phyloP scores from a whole-genome alignment of 2,797 vertebrate species.

The Anguilla anguilla region DNA sequence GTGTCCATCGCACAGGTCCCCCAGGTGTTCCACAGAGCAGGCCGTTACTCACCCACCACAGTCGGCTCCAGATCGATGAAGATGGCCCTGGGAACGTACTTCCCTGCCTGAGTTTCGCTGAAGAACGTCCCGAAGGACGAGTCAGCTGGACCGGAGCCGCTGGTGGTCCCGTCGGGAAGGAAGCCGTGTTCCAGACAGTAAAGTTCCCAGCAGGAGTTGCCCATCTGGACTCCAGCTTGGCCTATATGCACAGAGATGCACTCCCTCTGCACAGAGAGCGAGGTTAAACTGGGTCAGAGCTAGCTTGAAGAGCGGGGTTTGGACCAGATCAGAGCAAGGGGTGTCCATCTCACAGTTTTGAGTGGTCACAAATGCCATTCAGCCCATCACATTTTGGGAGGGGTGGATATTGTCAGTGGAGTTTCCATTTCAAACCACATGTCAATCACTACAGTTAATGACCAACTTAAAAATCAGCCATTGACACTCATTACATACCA shows the following conservation, averaged over 20 bases:
- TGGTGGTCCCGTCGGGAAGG: background rate
- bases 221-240: slow-evolving; percentile 3
- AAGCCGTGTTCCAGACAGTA: background rate
- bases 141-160: background rate
- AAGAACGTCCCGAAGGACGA: background rate
- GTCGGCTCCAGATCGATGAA: slow-evolving; percentile 2
- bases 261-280: background rate
- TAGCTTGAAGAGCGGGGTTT: too few species aligned
- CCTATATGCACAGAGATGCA: slow-evolving; percentile 6
- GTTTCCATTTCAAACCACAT: too few species aligned
- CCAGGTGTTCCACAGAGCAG: background rate
- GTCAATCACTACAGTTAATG: background rate
- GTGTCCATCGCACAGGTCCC: background rate
- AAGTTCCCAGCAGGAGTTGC: background rate
- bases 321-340: too few species aligned
- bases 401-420: too few species aligned
- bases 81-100: background rate
- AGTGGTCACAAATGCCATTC: background rate
- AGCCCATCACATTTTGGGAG: background rate
- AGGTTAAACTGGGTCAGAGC: background rate
- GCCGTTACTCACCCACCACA: background rate
- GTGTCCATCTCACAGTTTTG: background rate
- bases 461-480: background rate
- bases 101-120: background rate
- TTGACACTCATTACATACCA: slow-evolving; percentile 23